Evolutionary conservation across 2,113 vertebrate species (phyloP), one percentile per base, ranked within the genome.

Genomic region (Dromas ardeola): DNA sequence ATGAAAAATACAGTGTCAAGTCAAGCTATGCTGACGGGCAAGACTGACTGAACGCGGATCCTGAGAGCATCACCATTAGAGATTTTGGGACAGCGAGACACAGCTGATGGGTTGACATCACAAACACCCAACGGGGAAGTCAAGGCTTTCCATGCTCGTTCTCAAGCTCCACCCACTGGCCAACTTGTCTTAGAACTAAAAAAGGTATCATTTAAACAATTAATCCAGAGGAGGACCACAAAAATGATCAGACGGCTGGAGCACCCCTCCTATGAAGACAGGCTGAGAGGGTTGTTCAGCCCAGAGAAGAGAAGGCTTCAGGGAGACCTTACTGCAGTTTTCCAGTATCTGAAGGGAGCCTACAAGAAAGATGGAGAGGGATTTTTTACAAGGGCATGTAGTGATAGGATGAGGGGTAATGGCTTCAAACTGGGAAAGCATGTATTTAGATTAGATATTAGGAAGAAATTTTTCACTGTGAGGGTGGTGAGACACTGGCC

Each of bases 21-120:
- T 20, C 50, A 69, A 79, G 27, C 21, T 15, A 10, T 3, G 12
- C 26, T 1, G 0, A 29, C 1, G 1, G 34, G 29, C 10, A 80
- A 29, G 18, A 61, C 13, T 58, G 22, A 47, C 36, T 30, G 25
- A n/a, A 3, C 2, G 3, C 2, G 4, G n/a, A 2, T 77, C 67
- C 77, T 7, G 7, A 66, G 10, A 32, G 15, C 6, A 23, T 8
- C 61, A 67, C 27, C 42, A 29, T 27, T 11, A 53, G 13, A 62
- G 10, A 78, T 32, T 10, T 43, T 15, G 34, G 61, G 62, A 69
- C 13, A 77, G 13, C 4, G 1, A 34, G 65, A 77, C 69, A 43
- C 27, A 81, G 63, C 26, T 30, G 19, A 26, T 9, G 20, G 23
- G 21, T 1, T 65, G 40, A 58, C 55, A 80, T 21, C 36, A 45